phyloP scores from a whole-genome alignment of 2,113 vertebrate species.

The Hepsetus odoe region DNA sequence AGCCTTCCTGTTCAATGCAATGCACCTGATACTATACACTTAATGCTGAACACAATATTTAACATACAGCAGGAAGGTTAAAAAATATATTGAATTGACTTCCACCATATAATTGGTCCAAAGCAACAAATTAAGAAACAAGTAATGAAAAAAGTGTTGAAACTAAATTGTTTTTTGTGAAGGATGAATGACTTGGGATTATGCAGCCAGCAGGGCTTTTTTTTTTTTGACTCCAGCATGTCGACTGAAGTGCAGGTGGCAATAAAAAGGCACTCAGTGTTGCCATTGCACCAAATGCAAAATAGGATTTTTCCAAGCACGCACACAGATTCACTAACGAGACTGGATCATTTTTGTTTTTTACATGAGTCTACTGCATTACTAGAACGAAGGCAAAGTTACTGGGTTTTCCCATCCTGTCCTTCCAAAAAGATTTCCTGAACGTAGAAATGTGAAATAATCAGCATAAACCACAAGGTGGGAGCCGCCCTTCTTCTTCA shows the following conservation, averaged over 20 bases:
- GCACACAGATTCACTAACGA: not conserved
- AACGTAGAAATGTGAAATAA: not conserved
- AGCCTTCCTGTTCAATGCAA: too few relatives aligned
- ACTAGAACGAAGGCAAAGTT: too few relatives aligned
- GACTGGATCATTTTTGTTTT: not conserved
- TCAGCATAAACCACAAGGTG: not conserved
- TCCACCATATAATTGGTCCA: not conserved
- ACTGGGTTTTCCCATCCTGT: too few relatives aligned
- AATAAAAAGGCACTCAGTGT: conserved; percentile 12
- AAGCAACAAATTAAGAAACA: not conserved
- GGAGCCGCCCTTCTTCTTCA: not conserved
- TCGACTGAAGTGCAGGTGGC: not conserved
- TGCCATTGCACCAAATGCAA: conserved; percentile 7
- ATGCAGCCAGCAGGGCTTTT: not conserved
- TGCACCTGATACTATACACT: not conserved
- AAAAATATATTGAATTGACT: too few relatives aligned
- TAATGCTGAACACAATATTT: not conserved
- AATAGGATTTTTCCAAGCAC: not conserved
- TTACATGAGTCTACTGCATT: not conserved
- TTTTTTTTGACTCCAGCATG: not conserved
- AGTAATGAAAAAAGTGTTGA: not conserved
- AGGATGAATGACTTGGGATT: not conserved
- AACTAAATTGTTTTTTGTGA: not conserved
- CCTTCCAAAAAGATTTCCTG: too few relatives aligned
- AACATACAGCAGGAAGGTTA: too few relatives aligned